A percentile compares a stretch with the other conserved stretches of the same genome.
phyloP scores from a whole-genome alignment of 2,888 invertebrate genomes.

The Anthophora plumipes region DNA sequence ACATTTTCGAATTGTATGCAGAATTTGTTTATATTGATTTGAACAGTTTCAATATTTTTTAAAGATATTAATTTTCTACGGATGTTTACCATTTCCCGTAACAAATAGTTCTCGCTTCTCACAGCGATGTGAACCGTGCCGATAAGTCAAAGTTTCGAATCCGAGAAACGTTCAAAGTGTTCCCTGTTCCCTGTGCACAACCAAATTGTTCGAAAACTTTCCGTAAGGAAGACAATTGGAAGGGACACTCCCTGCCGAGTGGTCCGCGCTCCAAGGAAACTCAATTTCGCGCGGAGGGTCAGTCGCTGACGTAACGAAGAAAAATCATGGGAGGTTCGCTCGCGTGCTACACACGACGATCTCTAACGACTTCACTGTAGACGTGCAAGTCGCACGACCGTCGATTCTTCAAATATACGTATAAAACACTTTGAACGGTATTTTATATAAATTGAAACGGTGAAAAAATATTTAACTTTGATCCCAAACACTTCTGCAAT shows the following conservation, averaged over 20 bases:
- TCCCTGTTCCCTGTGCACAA: slow-evolving; percentile 3
- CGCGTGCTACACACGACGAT: slow-evolving; percentile 46
- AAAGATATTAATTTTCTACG: background rate
- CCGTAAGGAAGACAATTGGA: slow-evolving; percentile 17
- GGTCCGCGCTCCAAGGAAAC: slow-evolving; percentile 19
- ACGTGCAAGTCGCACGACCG: background rate
- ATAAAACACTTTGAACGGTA: too few species aligned
- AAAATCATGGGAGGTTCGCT: slow-evolving; percentile 30
- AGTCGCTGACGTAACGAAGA: slow-evolving; percentile 29
- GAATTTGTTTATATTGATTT: background rate
- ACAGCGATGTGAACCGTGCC: background rate
- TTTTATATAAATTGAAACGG: too few species aligned
- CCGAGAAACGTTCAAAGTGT: background rate
- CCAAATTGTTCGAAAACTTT: slow-evolving; percentile 26
- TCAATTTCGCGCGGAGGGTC: slow-evolving; percentile 33
- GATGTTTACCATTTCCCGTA: background rate
- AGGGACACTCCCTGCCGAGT: slow-evolving; percentile 16
- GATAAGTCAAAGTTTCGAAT: background rate
- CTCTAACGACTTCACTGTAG: slow-evolving; percentile 46
- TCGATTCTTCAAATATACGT: background rate
- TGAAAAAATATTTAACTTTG: too few species aligned
- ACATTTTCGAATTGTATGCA: background rate
- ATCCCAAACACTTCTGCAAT: too few species aligned
- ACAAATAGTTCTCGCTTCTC: background rate
- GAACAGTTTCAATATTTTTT: too few species aligned